Evolutionary conservation across 2,797 vertebrate genomes (phyloP).

Genomic region (Dendrocincla fuliginosa): DNA sequence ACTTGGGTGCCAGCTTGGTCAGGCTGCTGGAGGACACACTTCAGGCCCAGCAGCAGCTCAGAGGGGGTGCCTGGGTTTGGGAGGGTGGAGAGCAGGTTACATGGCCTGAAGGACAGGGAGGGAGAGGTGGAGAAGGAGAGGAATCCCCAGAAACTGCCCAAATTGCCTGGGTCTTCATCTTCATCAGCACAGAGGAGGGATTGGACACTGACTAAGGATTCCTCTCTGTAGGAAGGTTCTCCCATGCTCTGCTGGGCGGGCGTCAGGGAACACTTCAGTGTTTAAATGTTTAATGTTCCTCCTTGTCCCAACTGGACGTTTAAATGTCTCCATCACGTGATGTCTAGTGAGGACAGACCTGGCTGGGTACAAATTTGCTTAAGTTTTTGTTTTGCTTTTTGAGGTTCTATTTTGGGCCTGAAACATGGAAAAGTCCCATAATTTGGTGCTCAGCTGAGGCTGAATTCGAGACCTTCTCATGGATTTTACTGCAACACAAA

Average conservation of each 20-base stretch:
- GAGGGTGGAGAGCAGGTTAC: neutral
- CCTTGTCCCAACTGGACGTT: fast-evolving
- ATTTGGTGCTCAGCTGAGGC: neutral
- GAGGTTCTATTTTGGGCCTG: neutral
- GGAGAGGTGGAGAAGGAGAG: neutral
- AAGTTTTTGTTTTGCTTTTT: neutral
- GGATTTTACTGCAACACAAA: neutral
- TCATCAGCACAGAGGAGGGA: neutral
- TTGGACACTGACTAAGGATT: neutral
- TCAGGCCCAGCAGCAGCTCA: neutral
- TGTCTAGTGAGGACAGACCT: neutral
- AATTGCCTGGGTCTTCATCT: neutral
- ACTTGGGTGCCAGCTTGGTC: neutral
- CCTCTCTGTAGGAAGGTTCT: neutral
- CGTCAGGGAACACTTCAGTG: neutral
- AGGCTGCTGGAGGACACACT: neutral
- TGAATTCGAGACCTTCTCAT: neutral
- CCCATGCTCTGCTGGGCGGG: neutral
- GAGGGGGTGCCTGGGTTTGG: neutral
- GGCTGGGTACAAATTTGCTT: neutral
- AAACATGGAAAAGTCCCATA: neutral
- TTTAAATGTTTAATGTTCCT: neutral
- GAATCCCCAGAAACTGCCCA: neutral
- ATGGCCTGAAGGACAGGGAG: neutral
- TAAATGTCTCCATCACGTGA: fast-evolving